Conservation (phyloP, 30 jellyfish, hydroid and myxozoan species). For the Hydractinia symbiolongicarpus region DNA sequence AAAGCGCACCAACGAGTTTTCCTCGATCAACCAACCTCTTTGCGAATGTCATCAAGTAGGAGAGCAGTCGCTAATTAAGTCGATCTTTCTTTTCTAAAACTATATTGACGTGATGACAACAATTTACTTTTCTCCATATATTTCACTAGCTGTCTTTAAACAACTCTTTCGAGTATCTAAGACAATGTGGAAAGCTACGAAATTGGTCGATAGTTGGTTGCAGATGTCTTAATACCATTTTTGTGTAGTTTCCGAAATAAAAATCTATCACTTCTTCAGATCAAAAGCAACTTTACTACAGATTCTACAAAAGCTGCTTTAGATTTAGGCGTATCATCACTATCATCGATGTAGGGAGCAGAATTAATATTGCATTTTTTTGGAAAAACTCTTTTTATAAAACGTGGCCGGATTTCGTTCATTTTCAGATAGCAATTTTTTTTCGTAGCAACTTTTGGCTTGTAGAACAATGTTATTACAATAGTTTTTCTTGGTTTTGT, state of each 20-base stretch:
- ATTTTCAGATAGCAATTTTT: slow-evolving; percentile 31
- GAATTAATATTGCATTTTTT: slow-evolving; percentile 12
- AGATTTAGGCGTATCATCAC: slow-evolving; percentile 25
- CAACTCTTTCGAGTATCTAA: slow-evolving; percentile 32
- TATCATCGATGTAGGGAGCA: slow-evolving; percentile 32
- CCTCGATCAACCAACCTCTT: slow-evolving; percentile 58
- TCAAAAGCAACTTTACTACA: slow-evolving; percentile 12
- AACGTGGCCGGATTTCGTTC: slow-evolving; percentile 43
- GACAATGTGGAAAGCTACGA: slow-evolving; percentile 54
- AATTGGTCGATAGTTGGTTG: slow-evolving; percentile 63
- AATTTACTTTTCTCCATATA: slow-evolving; percentile 50
- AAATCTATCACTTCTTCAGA: slow-evolving; percentile 22
- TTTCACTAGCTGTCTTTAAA: slow-evolving; percentile 55
- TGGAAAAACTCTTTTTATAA: slow-evolving; percentile 29
- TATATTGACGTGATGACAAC: slow-evolving; percentile 52
- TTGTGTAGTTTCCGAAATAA: too few relatives aligned
- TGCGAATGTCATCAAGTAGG: slow-evolving; percentile 48
- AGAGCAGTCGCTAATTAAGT: slow-evolving; percentile 66
- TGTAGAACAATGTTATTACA: slow-evolving; percentile 35
- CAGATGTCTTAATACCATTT: slow-evolving; percentile 52
- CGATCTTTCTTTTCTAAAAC: slow-evolving; percentile 45
- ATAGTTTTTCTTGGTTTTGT: slow-evolving; percentile 31
- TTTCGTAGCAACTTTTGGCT: slow-evolving; percentile 39
- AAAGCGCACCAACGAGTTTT: slow-evolving; percentile 57
- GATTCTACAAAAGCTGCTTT: slow-evolving; percentile 29